These are phyloP conservation scores for Hydrophis major DNA, from an alignment of 2,797 vertebrate species.

Conservation along the genomic window DNA sequence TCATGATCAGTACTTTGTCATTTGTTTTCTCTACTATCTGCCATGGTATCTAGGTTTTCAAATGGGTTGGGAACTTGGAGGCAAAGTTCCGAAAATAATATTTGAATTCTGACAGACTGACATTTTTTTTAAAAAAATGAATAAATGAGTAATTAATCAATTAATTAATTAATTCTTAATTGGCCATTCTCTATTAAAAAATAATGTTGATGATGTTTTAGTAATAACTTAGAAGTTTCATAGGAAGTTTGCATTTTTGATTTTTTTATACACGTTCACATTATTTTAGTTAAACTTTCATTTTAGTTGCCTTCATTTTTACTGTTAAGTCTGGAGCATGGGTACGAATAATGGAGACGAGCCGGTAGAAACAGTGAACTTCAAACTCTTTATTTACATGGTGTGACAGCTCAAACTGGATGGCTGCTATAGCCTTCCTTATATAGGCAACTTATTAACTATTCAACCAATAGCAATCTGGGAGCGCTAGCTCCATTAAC, in stretches of 20 bases:
- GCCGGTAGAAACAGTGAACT: no score
- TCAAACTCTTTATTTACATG: no score
- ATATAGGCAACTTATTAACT: no score
- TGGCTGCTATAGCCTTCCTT: no score
- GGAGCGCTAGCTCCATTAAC: no score
- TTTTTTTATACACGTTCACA: not conserved
- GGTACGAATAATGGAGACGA: no score
- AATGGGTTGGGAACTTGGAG: not conserved
- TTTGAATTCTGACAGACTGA: not conserved
- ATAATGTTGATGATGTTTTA: not conserved
- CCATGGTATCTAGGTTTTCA: not conserved
- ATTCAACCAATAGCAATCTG: no score
- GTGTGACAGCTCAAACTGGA: no score
- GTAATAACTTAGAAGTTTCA: not conserved
- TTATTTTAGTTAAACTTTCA: not conserved
- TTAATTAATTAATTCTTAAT: no score
- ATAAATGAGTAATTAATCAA: no score
- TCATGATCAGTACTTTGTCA: not conserved
- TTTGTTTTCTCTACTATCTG: not conserved
- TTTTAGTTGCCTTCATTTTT: not conserved
- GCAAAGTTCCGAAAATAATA: not conserved
- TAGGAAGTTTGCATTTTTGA: not conserved
- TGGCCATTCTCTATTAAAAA: no score
- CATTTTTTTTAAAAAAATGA: not conserved
- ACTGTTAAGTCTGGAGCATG: no score